phyloP scores from a whole-genome alignment of 2,888 invertebrate genomes.

The Ganaspis brasiliensis region DNA sequence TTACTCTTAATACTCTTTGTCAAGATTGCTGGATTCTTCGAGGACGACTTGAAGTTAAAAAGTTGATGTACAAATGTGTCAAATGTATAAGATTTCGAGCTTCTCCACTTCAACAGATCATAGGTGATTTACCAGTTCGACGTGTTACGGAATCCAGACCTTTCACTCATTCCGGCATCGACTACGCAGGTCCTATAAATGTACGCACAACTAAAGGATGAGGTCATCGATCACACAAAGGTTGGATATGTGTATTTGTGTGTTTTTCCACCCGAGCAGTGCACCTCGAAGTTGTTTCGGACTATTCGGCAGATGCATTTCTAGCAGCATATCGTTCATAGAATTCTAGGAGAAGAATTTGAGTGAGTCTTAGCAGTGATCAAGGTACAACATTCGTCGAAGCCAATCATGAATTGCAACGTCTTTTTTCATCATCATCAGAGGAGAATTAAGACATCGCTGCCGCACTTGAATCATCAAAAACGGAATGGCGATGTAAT shows the following conservation, averaged over 20 bases:
- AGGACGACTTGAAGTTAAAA: conserved; percentile 3
- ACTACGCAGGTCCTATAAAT: not conserved
- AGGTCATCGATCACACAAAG: not conserved
- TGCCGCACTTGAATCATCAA: too few species aligned
- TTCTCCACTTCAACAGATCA: not conserved
- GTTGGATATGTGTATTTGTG: not conserved
- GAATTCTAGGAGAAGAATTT: too few species aligned
- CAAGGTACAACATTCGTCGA: too few species aligned
- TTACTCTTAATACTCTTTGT: not conserved
- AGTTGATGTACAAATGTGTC: not conserved
- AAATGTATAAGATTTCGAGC: not conserved
- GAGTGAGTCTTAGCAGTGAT: too few species aligned
- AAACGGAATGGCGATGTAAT: too few species aligned
- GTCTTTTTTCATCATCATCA: too few species aligned
- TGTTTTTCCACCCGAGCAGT: not conserved
- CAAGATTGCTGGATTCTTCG: not conserved
- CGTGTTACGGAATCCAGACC: not conserved
- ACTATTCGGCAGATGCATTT: too few species aligned
- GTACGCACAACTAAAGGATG: not conserved
- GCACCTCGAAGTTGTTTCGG: not conserved
- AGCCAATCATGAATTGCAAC: too few species aligned
- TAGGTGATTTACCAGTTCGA: not conserved
- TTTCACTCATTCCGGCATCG: not conserved
- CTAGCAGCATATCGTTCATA: too few species aligned
- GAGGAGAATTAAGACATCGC: too few species aligned